Evolutionary conservation across 2,888 invertebrate genomes (phyloP), one percentile per base, ranked within the genome.

Genomic region (Panzeria rudis): DNA sequence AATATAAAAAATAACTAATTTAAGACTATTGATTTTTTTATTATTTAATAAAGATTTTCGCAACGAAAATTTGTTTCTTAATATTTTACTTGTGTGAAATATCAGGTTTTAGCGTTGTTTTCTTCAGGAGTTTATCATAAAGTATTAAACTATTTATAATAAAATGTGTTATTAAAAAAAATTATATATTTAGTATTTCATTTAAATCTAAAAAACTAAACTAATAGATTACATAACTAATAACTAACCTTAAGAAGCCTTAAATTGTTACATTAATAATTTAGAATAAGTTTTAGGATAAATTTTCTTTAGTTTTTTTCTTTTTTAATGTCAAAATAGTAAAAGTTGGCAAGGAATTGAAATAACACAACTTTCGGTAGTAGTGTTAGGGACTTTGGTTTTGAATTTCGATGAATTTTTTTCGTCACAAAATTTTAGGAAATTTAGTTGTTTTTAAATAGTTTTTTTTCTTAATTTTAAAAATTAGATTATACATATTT

Each of bases 231-330:
- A 84, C 81, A 77, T 68, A 81, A 77, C 72, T 84, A 84, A 80
- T 81, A 77, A 84, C 84, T 84, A 84, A 84, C 80, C 80, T 84
- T 84, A 81, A 61, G 61, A 84, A 81, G 80, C 81, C 80, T 80
- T 84, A 84, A 44, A 76, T 13, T 59, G 15, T 69, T 68, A 62
- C 15, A 52, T 52, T 59, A 50, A 69, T 61, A 50, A 50, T 59
- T 72, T 71, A 71, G 56, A 41, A 56, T 71, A 41, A 47, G 15
- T 56, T 59, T 73, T 44, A 50, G n/a, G n/a, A 56, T 61, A 13
- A 41, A 44, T 6, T 47, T 72, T 72, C 8, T 47, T 47, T 11
- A 38, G 13, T 35, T 66, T 41, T 15, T 20, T 1, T 15, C 32
- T 59, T 15, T 64, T 25, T 41, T 23, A 9, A 32, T 73, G 35